Percentiles rank a stretch among this genome's conserved stretches.
These are phyloP conservation scores for Hesperia comma DNA, from an alignment of 2,888 invertebrate genomes.

Conservation along the genomic window DNA sequence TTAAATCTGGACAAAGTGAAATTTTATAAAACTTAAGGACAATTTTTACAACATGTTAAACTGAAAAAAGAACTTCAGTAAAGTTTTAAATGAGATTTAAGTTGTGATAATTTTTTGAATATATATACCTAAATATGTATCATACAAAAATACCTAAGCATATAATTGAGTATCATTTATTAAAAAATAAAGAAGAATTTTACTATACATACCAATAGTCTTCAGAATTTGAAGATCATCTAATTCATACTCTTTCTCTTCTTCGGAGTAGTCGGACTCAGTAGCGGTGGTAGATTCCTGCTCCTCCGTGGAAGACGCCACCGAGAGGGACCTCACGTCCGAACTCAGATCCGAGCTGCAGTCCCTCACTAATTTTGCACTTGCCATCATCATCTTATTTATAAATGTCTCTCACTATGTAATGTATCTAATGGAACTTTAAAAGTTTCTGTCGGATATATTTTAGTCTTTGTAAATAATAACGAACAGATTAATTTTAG, in stretches of 20 bases:
- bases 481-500: constrained; percentile 29
- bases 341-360: constrained; percentile 80
- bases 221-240: constrained; percentile 94
- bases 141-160: no score
- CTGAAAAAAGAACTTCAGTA: no score
- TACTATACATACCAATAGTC: constrained; percentile 89
- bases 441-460: constrained; percentile 19
- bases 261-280: constrained; percentile 83
- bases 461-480: constrained; percentile 11
- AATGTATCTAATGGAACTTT: constrained; percentile 11
- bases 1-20: neutral
- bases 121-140: no score
- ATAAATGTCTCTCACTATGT: constrained; percentile 10
- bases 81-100: no score
- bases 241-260: constrained; percentile 86
- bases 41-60: no score
- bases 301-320: constrained; percentile 82
- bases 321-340: constrained; percentile 77
- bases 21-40: no score
- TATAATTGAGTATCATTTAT: no score
- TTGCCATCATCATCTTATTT: constrained; percentile 80
- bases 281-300: constrained; percentile 83
- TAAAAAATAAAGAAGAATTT: no score
- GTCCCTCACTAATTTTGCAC: constrained; percentile 81
- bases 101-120: no score